Evolutionary conservation across 2,888 invertebrate genomes (phyloP).

Genomic region (Heliconius sara): DNA sequence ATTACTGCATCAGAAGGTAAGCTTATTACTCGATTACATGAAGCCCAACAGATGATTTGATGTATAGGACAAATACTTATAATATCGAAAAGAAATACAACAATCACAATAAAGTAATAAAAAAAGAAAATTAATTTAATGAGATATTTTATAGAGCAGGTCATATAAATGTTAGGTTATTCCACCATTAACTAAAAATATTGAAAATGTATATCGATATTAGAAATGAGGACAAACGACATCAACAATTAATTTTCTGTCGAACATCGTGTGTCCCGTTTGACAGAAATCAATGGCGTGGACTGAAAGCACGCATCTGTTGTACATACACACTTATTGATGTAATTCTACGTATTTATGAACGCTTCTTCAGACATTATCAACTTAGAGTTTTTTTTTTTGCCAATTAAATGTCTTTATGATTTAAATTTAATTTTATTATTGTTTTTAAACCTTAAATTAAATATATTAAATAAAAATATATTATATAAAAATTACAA

Average conservation of each 20-base stretch:
- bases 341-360: conserved; percentile 4
- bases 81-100: background rate
- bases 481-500: too few relatives aligned
- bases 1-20: conserved; percentile 25
- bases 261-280: conserved; percentile 46
- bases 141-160: background rate
- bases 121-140: background rate
- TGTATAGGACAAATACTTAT: conserved; percentile 26
- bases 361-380: too few relatives aligned
- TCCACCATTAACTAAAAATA: background rate
- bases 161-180: background rate
- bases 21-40: conserved; percentile 38
- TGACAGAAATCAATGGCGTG: conserved; percentile 50
- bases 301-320: conserved; percentile 29
- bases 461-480: too few relatives aligned
- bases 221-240: conserved; percentile 35
- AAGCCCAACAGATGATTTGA: conserved; percentile 39
- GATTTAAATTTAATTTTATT: too few relatives aligned
- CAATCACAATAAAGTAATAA: background rate
- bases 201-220: conserved; percentile 23
- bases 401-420: too few relatives aligned
- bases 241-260: conserved; percentile 48
- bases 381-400: background rate
- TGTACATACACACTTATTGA: conserved; percentile 13
- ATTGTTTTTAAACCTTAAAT: too few relatives aligned